Conservation (phyloP, 2,113 vertebrate genomes). For the Accipiter cooperii region DNA sequence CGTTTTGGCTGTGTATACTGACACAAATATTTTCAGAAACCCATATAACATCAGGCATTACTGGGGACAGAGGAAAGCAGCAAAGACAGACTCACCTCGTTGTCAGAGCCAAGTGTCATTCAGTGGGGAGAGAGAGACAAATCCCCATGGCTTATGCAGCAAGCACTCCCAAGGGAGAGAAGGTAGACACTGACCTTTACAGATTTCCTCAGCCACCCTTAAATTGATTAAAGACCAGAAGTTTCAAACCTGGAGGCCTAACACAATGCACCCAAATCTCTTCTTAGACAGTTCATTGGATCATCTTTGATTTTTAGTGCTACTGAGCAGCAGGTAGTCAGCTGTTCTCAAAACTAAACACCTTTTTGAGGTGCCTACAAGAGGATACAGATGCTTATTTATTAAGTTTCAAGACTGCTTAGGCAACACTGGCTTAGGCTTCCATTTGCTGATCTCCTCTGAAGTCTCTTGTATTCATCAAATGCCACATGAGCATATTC, state of each 20-base stretch:
- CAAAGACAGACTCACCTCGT: neutral
- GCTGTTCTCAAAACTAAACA: neutral
- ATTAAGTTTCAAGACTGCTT: neutral
- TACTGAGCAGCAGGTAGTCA: neutral
- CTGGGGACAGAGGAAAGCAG: neutral
- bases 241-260: neutral
- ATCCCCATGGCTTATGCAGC: neutral
- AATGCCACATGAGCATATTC: neutral
- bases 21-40: neutral
- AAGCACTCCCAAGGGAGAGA: neutral
- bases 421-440: neutral
- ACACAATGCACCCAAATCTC: neutral
- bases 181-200: too few species aligned
- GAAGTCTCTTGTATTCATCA: neutral
- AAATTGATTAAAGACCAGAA: neutral
- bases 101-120: neutral
- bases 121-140: neutral
- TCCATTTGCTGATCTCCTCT: neutral
- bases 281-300: neutral
- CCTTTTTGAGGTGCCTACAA: neutral
- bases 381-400: neutral
- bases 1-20: neutral
- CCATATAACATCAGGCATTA: neutral
- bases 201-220: neutral
- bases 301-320: neutral